Base-by-base conservation (phyloP, 2,797 vertebrate species). In the Anabacerthia variegaticeps region DNA sequence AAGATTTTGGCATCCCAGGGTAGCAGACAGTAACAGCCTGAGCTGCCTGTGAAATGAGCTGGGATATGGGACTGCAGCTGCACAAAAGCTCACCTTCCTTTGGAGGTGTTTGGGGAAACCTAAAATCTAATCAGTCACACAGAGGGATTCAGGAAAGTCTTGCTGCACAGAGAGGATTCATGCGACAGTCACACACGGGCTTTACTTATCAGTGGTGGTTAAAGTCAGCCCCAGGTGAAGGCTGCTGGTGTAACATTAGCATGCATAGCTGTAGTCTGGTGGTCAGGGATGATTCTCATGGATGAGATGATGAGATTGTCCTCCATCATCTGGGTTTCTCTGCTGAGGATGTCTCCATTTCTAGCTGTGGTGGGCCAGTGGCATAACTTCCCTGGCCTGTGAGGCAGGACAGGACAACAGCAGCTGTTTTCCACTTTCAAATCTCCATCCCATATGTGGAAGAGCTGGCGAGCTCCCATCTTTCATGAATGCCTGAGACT, bases 1-100 rank as follows among this genome's bases (percentile, higher is more conserved):
- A 32, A 55, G 75, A 37, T 78, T 80, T 66, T 73, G 21, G 90
- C 88, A 37, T 90, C 83, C 77, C 77, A 26, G 88, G 66, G 73
- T 3, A 77, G 88, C 81, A 93, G 93, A 76, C 28, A 72, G 74
- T 0, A 85, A 24, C 49, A 62, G 81, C 85, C 54, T 26, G 66
- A 83, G 82, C 72, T 72, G 87, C 78, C 78, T 78, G 51, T 18
- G 73, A 36, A 76, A 74, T 30, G 52, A 73, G 61, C 86, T 56
- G 92, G 74, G 65, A 15, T 17, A 2, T 3, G 37, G 68, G 37
- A 43, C 63, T 54, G 69, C 62, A 71, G 88, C 48, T 0, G 34
- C 68, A 48, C 84, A 54, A 67, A 69, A 49, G 34, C 44, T 71
- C 75, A 13, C 0, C 0, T 9, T 56, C 49, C 39, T 67, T 43